Conservation (phyloP, 2,113 vertebrate species). For the Brienomyrus longianalis region DNA sequence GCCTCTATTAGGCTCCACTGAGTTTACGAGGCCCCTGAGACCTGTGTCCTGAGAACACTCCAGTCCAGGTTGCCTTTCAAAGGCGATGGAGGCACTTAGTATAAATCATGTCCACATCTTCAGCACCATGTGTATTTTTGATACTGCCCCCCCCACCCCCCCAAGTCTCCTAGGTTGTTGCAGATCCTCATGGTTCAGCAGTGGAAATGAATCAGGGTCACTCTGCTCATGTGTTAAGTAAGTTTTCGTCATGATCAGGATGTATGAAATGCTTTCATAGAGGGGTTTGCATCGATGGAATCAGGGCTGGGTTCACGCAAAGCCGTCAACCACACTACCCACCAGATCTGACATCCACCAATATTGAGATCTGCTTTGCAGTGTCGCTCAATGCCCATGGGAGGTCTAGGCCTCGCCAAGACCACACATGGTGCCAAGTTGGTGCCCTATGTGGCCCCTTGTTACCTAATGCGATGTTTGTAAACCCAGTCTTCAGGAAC, state of each 20-base stretch:
- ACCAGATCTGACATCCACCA: neutral
- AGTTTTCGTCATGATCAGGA: neutral
- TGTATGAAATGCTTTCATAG: neutral
- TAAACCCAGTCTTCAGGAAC: neutral
- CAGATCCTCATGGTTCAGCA: neutral
- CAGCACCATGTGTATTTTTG: neutral
- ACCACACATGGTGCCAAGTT: neutral
- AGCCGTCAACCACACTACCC: neutral
- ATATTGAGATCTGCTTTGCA: neutral
- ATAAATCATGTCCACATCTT: constrained; percentile 21
- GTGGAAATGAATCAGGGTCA: neutral
- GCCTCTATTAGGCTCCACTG: constrained; percentile 35
- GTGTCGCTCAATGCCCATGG: neutral
- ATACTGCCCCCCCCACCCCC: neutral
- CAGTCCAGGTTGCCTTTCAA: constrained; percentile 55
- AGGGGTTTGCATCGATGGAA: neutral
- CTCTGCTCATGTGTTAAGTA: neutral
- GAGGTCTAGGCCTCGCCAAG: neutral
- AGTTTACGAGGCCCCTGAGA: constrained; percentile 12
- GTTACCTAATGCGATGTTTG: neutral
- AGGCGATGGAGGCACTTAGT: constrained; percentile 56
- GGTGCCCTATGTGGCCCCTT: neutral
- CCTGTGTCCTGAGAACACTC: constrained; percentile 6
- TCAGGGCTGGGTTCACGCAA: neutral
- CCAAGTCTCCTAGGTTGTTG: neutral